Base-by-base conservation (phyloP, 1,140 invertebrate genomes). In the Neuroterus valhalla region DNA sequence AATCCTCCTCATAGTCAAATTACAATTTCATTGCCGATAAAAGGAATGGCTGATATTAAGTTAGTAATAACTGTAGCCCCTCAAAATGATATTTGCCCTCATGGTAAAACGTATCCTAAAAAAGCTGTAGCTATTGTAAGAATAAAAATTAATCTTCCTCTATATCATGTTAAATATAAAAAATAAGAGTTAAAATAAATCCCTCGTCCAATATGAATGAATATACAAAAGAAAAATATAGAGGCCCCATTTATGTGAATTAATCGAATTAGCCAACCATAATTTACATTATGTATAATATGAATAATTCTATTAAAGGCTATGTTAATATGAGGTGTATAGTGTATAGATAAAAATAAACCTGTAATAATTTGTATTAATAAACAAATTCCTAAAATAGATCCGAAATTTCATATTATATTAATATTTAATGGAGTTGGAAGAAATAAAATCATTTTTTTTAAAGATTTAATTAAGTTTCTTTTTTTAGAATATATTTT, bases 51-150 rank as follows among this genome's bases (percentile, higher is more conserved):
- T 31, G 31, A 31, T 31, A 31, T 31, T 31, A 31, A 3, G 8
- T 31, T 31, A 31, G 31, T 31, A 93, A 94, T 94, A n/a, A 94
- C 93, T 68, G 93, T 94, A 10, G 93, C 93, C 48, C 92, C 93
- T 91, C 93, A 94, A 86, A 93, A 94, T 21, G 92, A 94, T 91
- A 94, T 94, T 92, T 94, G 93, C 19, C 93, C 93, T 90, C 93
- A 94, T 3, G 92, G 93, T 81, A 94, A 83, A 3, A 94, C 93
- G 91, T 94, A 94, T 1, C 93, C 93, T 91, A 94, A 85, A 88
- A 94, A 94, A 38, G 92, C 92, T 70, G 93, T 92, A 84, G 72
- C 90, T 92, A 94, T 94, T 71, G 91, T 71, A 92, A 31, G 31
- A 31, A 31, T 31, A 6, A 31, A 31, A 31, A 31, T 31, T 31